Evolutionary conservation across 30 jellyfish, hydroid and myxozoan genomes (phyloP), one percentile per base, ranked within the genome.

Genomic region (Nemopilema nomurai): DNA sequence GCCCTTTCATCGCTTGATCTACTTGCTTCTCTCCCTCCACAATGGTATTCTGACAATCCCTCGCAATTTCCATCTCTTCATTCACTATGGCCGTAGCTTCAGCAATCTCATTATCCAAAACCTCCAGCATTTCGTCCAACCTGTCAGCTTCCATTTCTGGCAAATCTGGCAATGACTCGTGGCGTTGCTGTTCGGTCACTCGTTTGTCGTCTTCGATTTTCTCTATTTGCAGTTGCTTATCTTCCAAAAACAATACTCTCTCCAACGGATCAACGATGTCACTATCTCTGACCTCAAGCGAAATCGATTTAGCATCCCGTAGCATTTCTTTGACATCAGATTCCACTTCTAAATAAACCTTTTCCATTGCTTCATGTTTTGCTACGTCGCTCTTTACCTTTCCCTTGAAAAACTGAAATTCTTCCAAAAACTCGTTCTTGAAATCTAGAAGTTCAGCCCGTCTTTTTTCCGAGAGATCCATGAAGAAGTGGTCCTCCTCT

Each of bases 371-470:
- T 20, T 72, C 62, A 22, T 72, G 26, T 32, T 33, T 41, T 0
- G 62, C 77, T 62, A 25, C 23, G 16, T 74, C 87, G 27, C 21
- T 27, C 16, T 65, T 62, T 0, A 77, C 77, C 28, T 84, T 33
- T 41, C 84, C 93, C 28, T 57, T 68, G 22, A 77, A 30, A 66
- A 23, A 74, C 21, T 68, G n/a, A 23, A 84, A 71, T 22, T 73
- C 93, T 74, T 84, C 93, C n/a, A 71, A 74, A 49, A 84, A 84
- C 53, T 84, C 93, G 8, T 52, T 51, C 29, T 74, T 84, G 70
- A 84, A 53, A 25, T 33, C 87, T 76, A 73, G 57, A n/a, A 84
- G 67, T 7, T 66, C 84, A 4, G 26, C 76, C 79, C 51, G 62
- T 62, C 49, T 30, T 33, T 50, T 67, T 51, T 27, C 79, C 8